Conservation (phyloP, 2,888 invertebrate species). For the Scelioninae gen. 1 region DNA sequence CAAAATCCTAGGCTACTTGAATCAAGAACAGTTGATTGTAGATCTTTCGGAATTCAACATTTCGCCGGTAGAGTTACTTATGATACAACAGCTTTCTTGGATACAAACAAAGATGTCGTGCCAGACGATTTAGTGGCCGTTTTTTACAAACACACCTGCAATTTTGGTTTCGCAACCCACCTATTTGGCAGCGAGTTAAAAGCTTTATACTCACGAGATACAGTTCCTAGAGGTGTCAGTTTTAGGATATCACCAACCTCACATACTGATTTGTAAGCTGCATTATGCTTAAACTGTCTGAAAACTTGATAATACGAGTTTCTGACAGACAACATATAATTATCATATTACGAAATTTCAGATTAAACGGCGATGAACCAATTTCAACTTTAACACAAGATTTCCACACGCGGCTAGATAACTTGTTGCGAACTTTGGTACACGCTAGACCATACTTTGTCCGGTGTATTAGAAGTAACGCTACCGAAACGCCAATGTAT, state of each 20-base stretch:
- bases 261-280: constrained; percentile 88
- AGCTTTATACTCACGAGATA: constrained; percentile 90
- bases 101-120: constrained; percentile 93
- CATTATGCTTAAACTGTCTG: not conserved
- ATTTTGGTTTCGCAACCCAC: constrained; percentile 98
- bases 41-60: constrained; percentile 95
- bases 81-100: constrained; percentile 94
- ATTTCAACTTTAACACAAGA: constrained; percentile 96
- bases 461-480: constrained; percentile 95
- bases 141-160: constrained; percentile 96
- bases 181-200: constrained; percentile 97
- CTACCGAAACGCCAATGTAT: constrained; percentile 91
- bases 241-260: constrained; percentile 96
- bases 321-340: too few relatives aligned
- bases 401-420: constrained; percentile 96
- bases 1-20: constrained; percentile 93
- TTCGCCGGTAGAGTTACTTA: constrained; percentile 94
- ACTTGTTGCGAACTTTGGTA: constrained; percentile 94
- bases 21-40: constrained; percentile 90
- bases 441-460: constrained; percentile 98
- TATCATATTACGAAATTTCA: constrained; percentile 74
- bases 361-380: constrained; percentile 92
- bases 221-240: constrained; percentile 90
- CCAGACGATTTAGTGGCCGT: constrained; percentile 96
- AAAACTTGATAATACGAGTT: not conserved